phyloP scores from a whole-genome alignment of 2,888 invertebrate genomes.

The Eretmocerus hayati region DNA sequence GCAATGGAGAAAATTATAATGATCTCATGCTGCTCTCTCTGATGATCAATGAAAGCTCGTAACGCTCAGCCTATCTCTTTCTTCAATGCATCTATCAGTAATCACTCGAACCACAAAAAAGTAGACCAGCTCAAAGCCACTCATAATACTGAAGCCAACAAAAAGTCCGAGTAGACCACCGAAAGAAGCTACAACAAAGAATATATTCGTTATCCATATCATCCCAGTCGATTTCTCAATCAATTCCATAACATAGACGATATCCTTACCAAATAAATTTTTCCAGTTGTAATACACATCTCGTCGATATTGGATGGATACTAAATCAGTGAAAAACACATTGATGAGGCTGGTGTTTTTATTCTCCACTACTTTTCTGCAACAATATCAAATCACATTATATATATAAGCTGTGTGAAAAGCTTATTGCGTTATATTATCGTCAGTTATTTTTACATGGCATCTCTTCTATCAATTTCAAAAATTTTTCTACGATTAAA shows the following conservation, averaged over 20 bases:
- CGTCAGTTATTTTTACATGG: too few species aligned
- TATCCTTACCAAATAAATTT: constrained; percentile 56
- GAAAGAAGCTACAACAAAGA: constrained; percentile 60
- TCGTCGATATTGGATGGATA: constrained; percentile 59
- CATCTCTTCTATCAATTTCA: too few species aligned
- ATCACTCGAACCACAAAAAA: constrained; percentile 56
- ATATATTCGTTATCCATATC: too few species aligned
- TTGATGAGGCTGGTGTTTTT: constrained; percentile 55
- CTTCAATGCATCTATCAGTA: constrained; percentile 7
- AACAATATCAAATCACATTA: too few species aligned
- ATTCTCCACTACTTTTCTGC: constrained; percentile 45
- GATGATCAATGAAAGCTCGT: background rate
- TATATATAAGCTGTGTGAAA: too few species aligned
- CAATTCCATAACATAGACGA: background rate
- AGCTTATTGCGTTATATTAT: too few species aligned
- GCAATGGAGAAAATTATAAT: too few species aligned
- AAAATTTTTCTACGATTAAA: too few species aligned
- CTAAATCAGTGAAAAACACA: constrained; percentile 61
- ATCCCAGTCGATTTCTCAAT: background rate
- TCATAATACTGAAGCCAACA: constrained; percentile 78
- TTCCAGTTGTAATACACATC: constrained; percentile 66
- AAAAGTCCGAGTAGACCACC: constrained; percentile 75
- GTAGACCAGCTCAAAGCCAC: constrained; percentile 69
- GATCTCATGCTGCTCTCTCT: too few species aligned
- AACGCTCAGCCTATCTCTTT: background rate